Evolutionary conservation across 2,113 vertebrate genomes (phyloP).

Genomic region (Egretta garzetta): DNA sequence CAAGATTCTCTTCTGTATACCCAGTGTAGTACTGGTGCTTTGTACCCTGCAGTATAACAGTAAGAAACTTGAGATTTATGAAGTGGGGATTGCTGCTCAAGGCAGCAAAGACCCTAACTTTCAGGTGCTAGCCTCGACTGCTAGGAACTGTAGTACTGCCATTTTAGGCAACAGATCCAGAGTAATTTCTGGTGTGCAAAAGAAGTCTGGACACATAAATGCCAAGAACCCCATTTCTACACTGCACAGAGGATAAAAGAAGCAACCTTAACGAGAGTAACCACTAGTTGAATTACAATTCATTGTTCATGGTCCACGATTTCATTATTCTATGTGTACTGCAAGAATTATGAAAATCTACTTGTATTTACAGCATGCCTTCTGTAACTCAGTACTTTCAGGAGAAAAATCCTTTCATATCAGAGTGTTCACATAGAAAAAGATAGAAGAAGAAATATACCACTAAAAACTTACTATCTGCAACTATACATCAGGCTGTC

Average conservation of each 20-base stretch:
- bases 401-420: neutral
- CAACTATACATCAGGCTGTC: neutral
- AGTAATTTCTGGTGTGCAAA: neutral
- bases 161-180: neutral
- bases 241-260: neutral
- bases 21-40: constrained; percentile 88
- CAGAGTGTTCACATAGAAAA: neutral
- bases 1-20: constrained; percentile 80
- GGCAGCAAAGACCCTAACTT: neutral
- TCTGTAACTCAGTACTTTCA: neutral
- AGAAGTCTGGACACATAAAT: neutral
- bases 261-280: neutral
- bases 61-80: fast-evolving
- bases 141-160: neutral
- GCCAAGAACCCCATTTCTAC: neutral
- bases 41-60: constrained; percentile 70
- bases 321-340: neutral
- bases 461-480: no score
- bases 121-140: fast-evolving
- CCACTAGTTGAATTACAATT: neutral
- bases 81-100: neutral
- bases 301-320: neutral
- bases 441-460: no score
- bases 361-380: neutral
- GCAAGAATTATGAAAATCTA: neutral